A percentile compares a stretch with the other conserved stretches of the same genome.
Evolutionary conservation across 92 coral and sea anemone species (phyloP).

Genomic region (Zoanthus gigantus): DNA sequence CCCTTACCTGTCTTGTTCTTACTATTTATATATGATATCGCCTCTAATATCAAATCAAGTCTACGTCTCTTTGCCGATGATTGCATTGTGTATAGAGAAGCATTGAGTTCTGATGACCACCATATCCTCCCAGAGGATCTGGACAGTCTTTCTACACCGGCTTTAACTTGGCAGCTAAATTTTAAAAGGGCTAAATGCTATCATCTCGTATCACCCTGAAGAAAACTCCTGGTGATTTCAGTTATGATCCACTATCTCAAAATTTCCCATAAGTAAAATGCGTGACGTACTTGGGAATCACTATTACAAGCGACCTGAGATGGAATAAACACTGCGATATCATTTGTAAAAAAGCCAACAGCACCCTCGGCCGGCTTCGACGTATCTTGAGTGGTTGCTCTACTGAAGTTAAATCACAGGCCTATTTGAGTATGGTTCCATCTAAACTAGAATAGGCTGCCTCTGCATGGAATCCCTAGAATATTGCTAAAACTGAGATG

Average conservation of each 20-base stretch:
- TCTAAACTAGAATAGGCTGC: background rate
- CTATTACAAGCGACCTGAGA: background rate
- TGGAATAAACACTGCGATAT: background rate
- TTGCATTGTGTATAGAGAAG: no score
- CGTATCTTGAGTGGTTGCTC: background rate
- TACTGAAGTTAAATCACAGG: background rate
- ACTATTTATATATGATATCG: no score
- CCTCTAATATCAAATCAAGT: no score
- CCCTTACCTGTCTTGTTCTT: no score
- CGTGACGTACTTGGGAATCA: background rate
- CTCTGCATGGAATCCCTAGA: background rate
- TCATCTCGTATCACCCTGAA: constrained; percentile 53
- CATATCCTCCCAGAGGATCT: no score
- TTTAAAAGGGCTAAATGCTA: constrained; percentile 57
- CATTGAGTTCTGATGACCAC: background rate
- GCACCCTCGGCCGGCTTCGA: no score
- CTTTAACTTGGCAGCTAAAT: background rate
- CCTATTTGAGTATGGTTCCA: background rate
- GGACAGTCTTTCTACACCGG: no score
- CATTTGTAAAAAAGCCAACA: no score
- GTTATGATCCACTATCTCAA: background rate
- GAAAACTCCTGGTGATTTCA: background rate
- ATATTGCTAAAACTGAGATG: background rate
- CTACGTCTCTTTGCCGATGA: no score
- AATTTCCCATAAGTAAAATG: background rate